Percentiles rank a stretch among this genome's conserved stretches.
phyloP scores from a whole-genome alignment of 2,888 invertebrate genomes.

The Amiota communis region DNA sequence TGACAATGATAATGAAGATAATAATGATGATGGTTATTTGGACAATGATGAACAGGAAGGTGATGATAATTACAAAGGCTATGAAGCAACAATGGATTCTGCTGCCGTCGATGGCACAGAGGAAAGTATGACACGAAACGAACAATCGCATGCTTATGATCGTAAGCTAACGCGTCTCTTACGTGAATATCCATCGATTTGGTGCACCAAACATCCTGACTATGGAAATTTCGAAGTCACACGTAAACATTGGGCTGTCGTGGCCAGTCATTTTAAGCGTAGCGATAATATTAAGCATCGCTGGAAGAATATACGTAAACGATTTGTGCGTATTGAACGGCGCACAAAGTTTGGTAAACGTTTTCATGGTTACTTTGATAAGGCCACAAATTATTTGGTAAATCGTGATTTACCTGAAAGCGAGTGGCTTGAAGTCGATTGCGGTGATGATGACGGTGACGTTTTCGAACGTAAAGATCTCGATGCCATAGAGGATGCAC shows the following conservation, averaged over 20 bases:
- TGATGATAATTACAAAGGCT: conserved; percentile 54
- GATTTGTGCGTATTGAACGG: conserved; percentile 63
- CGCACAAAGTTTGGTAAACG: conserved; percentile 63
- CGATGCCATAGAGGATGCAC: conserved; percentile 62
- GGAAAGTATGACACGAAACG: conserved; percentile 66
- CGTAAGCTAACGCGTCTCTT: conserved; percentile 64
- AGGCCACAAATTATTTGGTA: conserved; percentile 66
- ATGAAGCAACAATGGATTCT: conserved; percentile 38
- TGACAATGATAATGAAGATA: conserved; percentile 41
- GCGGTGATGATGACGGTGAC: conserved; percentile 65
- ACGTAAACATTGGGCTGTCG: conserved; percentile 68
- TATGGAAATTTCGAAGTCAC: conserved; percentile 67
- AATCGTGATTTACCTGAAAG: conserved; percentile 60
- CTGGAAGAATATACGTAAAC: conserved; percentile 68
- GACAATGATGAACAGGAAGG: conserved; percentile 37
- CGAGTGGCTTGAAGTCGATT: conserved; percentile 63
- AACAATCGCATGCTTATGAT: conserved; percentile 65
- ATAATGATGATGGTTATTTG: conserved; percentile 37
- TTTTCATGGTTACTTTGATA: conserved; percentile 69
- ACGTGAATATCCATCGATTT: conserved; percentile 66
- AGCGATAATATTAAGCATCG: conserved; percentile 66
- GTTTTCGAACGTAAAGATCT: conserved; percentile 59
- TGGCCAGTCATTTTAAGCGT: conserved; percentile 60
- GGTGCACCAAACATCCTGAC: conserved; percentile 68
- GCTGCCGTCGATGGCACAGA: conserved; percentile 57